Conservation (phyloP, 2,113 vertebrate genomes). For the Poicephalus gulielmi region DNA sequence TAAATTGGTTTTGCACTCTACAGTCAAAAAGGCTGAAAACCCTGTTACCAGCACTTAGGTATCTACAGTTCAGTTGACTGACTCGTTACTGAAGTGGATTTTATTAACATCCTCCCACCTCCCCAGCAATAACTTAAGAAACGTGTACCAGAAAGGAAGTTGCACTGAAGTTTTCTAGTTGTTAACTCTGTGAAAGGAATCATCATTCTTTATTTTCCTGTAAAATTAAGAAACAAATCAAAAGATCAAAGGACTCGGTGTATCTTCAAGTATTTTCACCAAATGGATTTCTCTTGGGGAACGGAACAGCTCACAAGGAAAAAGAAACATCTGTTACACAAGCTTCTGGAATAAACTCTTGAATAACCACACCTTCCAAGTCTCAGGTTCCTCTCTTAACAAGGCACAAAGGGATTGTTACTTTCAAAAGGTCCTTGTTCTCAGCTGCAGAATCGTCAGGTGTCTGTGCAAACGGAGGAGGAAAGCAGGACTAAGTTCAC, state of each 20-base stretch:
- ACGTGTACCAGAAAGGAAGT: conserved; percentile 38
- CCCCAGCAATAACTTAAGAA: conserved; percentile 73
- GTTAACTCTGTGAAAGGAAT: conserved; percentile 14
- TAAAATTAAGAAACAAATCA: conserved; percentile 14
- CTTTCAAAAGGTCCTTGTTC: conserved; percentile 65
- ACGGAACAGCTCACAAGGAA: conserved; percentile 41
- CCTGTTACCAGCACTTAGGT: background rate
- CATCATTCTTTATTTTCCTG: conserved; percentile 16
- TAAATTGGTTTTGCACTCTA: background rate
- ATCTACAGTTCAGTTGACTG: background rate
- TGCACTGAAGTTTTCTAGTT: conserved; percentile 23
- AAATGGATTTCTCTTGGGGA: conserved; percentile 46
- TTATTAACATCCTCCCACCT: background rate
- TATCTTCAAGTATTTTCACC: conserved; percentile 74
- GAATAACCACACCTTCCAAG: conserved; percentile 24
- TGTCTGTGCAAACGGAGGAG: conserved; percentile 52
- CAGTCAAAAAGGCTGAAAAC: conserved; percentile 23
- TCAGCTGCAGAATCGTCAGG: conserved; percentile 32
- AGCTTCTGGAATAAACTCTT: conserved; percentile 15
- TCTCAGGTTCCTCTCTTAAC: conserved; percentile 61
- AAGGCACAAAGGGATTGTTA: conserved; percentile 80
- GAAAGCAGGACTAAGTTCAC: conserved; percentile 32
- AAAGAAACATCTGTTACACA: conserved; percentile 7
- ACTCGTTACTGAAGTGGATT: background rate
- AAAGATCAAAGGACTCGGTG: conserved; percentile 31